phyloP scores from a whole-genome alignment of 1,140 invertebrate species.

The Microplitis demolitor region DNA sequence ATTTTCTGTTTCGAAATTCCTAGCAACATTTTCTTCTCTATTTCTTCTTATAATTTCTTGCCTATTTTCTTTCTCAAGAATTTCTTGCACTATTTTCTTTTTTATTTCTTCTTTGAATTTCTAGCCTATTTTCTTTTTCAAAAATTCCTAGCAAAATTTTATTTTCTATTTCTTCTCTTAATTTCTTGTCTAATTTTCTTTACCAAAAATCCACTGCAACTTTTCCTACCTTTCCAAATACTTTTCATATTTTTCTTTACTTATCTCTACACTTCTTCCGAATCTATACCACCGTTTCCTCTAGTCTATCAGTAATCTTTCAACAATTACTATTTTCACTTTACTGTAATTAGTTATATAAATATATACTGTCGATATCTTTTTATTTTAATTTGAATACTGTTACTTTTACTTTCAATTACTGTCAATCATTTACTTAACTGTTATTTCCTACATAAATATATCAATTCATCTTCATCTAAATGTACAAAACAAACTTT shows the following conservation, averaged over 20 bases:
- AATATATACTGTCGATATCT: neutral
- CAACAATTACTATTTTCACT: neutral
- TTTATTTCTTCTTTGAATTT: too few species aligned
- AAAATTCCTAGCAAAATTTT: too few species aligned
- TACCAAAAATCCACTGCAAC: neutral
- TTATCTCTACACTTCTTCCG: constrained; percentile 6
- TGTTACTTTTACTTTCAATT: neutral
- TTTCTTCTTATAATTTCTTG: neutral
- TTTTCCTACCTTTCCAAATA: neutral
- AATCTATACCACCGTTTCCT: neutral
- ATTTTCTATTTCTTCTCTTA: too few species aligned
- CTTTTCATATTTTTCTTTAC: constrained; percentile 4
- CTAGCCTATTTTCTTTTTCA: too few species aligned
- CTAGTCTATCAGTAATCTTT: constrained; percentile 23
- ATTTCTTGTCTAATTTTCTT: too few species aligned
- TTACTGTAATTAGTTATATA: neutral
- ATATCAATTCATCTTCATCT: neutral
- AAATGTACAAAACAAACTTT: constrained; percentile 1
- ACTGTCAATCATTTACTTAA: neutral
- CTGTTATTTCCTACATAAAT: neutral
- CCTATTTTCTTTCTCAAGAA: too few species aligned
- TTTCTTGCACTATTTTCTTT: too few species aligned
- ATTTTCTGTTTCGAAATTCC: neutral
- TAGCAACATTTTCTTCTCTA: neutral
- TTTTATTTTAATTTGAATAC: neutral